Evolutionary conservation across 1,140 invertebrate genomes (phyloP).

Genomic region (Oryctes rhinoceros): DNA sequence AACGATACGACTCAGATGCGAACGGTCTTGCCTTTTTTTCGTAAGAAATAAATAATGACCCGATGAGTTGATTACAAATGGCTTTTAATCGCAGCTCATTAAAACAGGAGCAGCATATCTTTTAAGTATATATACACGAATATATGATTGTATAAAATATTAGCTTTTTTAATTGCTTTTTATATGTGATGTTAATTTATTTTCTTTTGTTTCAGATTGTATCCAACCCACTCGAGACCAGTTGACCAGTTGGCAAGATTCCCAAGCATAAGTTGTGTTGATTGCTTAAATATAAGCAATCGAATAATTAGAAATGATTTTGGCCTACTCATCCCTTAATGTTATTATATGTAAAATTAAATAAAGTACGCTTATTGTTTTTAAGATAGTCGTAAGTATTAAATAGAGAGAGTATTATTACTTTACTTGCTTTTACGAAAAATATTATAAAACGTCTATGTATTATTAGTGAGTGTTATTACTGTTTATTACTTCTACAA

Average conservation of each 20-base stretch:
- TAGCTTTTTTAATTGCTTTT: too few relatives aligned
- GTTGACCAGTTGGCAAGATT: background rate
- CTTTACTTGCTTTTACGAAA: background rate
- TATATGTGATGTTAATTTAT: too few relatives aligned
- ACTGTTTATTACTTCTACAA: background rate
- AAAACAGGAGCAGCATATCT: too few relatives aligned
- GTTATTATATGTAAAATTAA: background rate
- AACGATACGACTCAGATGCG: too few relatives aligned
- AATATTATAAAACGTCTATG: background rate
- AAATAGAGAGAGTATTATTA: background rate
- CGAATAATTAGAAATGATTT: background rate
- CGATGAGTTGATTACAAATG: too few relatives aligned
- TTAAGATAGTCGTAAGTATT: background rate
- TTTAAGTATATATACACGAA: too few relatives aligned
- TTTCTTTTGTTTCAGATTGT: background rate
- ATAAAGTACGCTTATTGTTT: slow-evolving; percentile 11
- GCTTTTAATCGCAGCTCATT: too few relatives aligned
- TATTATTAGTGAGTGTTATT: background rate
- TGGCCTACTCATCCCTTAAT: slow-evolving; percentile 11
- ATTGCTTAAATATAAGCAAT: background rate
- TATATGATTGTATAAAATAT: too few relatives aligned
- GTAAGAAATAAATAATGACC: too few relatives aligned
- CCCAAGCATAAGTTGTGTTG: background rate
- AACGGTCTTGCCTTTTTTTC: too few relatives aligned
- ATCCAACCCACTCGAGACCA: background rate